These are phyloP conservation scores for Hoplodrina blanda DNA, from an alignment of 2,888 invertebrate species.

Conservation along the genomic window DNA sequence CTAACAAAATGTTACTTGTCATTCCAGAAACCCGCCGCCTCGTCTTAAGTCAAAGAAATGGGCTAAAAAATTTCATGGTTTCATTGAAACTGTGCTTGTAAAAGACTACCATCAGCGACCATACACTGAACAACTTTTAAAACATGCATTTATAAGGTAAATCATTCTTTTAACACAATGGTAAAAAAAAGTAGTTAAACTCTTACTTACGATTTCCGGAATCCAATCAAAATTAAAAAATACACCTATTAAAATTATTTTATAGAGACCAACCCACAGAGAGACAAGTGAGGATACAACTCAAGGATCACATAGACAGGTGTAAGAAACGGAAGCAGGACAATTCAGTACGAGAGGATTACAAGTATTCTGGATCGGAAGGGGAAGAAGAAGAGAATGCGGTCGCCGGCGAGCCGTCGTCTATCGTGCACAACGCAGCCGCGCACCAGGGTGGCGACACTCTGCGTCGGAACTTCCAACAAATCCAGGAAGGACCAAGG, in stretches of 20 bases:
- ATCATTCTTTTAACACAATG: not conserved
- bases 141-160: constrained; percentile 97
- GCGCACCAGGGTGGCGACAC: constrained; percentile 97
- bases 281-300: constrained; percentile 98
- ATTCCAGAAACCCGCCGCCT: constrained; percentile 97
- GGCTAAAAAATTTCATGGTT: constrained; percentile 99
- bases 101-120: constrained; percentile 99
- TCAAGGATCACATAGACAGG: constrained; percentile 99
- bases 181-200: not conserved
- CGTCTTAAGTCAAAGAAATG: constrained; percentile 99
- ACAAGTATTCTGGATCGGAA: constrained; percentile 98
- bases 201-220: not conserved
- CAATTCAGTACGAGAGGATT: constrained; percentile 94
- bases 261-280: constrained; percentile 98
- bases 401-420: constrained; percentile 98
- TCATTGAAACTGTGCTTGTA: constrained; percentile 99
- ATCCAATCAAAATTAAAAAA: not conserved
- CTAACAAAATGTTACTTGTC: not conserved
- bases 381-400: constrained; percentile 98
- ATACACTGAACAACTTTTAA: constrained; percentile 99
- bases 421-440: constrained; percentile 96
- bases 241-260: not conserved
- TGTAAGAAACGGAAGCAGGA: constrained; percentile 98
- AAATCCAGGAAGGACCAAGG: constrained; percentile 95
- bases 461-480: constrained; percentile 98